Percentiles rank a stretch among this genome's conserved stretches.
Conservation (phyloP, 2,113 vertebrate species). For the Nannospalax galili region DNA sequence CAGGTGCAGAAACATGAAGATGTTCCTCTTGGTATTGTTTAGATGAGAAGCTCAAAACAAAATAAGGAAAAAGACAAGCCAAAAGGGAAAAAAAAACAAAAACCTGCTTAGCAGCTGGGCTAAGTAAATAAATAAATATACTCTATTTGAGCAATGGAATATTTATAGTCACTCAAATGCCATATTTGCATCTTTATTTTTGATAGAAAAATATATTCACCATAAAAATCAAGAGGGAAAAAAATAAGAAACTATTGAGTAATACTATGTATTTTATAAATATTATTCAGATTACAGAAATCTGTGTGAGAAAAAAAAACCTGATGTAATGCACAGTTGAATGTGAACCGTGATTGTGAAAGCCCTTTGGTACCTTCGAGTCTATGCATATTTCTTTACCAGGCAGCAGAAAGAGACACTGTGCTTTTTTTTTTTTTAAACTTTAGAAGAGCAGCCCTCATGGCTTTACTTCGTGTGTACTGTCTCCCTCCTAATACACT, state of each 20-base stretch:
- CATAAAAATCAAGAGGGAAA: neutral
- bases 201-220: neutral
- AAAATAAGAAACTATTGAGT: neutral
- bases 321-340: too few species aligned
- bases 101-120: neutral
- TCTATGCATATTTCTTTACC: neutral
- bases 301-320: neutral
- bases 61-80: neutral
- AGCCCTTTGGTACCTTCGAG: neutral
- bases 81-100: neutral
- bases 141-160: neutral
- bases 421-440: neutral
- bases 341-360: neutral
- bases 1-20: neutral
- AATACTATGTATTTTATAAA: neutral
- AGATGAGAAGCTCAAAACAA: neutral
- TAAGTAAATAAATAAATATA: neutral
- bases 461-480: neutral
- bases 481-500: neutral
- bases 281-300: neutral
- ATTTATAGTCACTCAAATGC: neutral
- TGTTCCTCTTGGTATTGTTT: slow-evolving; percentile 51
- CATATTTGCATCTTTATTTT: neutral
- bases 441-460: neutral
- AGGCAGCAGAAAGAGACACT: neutral